phyloP scores from a whole-genome alignment of 2,888 invertebrate species.

The Cryptophagus acutangulus region DNA sequence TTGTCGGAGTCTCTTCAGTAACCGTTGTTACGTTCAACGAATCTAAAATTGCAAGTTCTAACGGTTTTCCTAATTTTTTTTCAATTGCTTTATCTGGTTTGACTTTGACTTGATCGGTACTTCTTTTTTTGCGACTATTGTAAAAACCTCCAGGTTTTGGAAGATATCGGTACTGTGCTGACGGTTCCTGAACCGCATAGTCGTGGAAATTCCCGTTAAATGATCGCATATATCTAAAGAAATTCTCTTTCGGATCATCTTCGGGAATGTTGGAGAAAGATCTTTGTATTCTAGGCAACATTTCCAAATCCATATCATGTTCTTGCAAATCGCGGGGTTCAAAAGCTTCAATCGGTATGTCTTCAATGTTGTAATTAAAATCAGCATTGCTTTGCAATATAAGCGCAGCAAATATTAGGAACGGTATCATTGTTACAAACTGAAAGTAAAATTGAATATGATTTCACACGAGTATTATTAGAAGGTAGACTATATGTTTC shows the following conservation, averaged over 20 bases:
- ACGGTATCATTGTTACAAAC: neutral
- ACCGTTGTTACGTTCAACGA: conserved; percentile 18
- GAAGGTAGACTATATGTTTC: neutral
- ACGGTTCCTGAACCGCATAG: neutral
- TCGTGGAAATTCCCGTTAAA: conserved; percentile 3
- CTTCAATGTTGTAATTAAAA: conserved; percentile 20
- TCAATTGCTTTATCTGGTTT: conserved; percentile 15
- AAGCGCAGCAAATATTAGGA: neutral
- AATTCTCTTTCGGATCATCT: conserved; percentile 25
- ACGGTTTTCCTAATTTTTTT: conserved; percentile 31
- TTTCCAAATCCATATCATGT: conserved; percentile 30
- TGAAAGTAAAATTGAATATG: neutral
- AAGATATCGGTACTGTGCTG: neutral
- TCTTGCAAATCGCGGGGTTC: conserved; percentile 27
- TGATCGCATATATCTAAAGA: conserved; percentile 20
- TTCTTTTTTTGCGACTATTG: neutral
- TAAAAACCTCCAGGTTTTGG: neutral
- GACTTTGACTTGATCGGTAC: neutral
- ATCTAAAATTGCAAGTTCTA: conserved; percentile 32
- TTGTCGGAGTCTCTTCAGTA: conserved; percentile 5
- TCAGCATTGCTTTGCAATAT: neutral
- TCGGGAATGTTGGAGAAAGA: conserved; percentile 15
- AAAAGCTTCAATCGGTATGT: conserved; percentile 30
- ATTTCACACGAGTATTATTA: conserved; percentile 12
- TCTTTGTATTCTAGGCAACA: conserved; percentile 27